Evolutionary conservation across 2,797 vertebrate species (phyloP).

Genomic region (Triplophysa bombifrons): DNA sequence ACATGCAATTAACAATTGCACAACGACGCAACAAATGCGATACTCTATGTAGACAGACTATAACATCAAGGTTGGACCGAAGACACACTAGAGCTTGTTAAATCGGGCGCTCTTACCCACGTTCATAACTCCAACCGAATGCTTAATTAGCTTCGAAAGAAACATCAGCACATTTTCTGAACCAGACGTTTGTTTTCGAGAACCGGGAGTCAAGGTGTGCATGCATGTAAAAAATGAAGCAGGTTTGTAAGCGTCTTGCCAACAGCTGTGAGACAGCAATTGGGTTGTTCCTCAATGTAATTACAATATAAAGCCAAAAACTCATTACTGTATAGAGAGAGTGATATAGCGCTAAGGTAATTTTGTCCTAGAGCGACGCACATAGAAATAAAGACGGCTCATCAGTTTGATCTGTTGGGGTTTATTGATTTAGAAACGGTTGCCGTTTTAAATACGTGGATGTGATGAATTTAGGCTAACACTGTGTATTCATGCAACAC

Average conservation of each 20-base stretch:
- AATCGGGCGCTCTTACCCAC: neutral
- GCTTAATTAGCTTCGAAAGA: constrained; percentile 28
- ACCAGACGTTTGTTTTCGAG: constrained; percentile 40
- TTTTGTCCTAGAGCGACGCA: constrained; percentile 20
- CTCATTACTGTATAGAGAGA: constrained; percentile 37
- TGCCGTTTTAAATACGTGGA: constrained; percentile 24
- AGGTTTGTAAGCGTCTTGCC: constrained; percentile 38
- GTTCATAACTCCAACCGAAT: constrained; percentile 5
- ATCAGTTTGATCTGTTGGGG: constrained; percentile 44
- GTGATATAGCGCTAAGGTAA: constrained; percentile 13
- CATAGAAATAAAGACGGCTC: constrained; percentile 21
- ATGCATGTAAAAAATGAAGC: constrained; percentile 34
- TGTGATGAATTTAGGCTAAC: constrained; percentile 13
- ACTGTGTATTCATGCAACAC: constrained; percentile 10
- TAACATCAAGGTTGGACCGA: neutral
- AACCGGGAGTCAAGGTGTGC: constrained; percentile 37
- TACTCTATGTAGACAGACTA: neutral
- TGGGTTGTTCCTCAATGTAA: constrained; percentile 51
- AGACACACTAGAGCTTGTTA: constrained; percentile 9
- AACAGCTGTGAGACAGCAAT: constrained; percentile 48
- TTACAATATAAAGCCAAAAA: constrained; percentile 50
- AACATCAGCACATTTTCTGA: constrained; percentile 10
- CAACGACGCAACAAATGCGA: neutral
- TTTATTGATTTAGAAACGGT: constrained; percentile 34
- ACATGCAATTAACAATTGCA: constrained; percentile 8